phyloP scores from a whole-genome alignment of 2,113 vertebrate species.

The Sphyrna mokarran region DNA sequence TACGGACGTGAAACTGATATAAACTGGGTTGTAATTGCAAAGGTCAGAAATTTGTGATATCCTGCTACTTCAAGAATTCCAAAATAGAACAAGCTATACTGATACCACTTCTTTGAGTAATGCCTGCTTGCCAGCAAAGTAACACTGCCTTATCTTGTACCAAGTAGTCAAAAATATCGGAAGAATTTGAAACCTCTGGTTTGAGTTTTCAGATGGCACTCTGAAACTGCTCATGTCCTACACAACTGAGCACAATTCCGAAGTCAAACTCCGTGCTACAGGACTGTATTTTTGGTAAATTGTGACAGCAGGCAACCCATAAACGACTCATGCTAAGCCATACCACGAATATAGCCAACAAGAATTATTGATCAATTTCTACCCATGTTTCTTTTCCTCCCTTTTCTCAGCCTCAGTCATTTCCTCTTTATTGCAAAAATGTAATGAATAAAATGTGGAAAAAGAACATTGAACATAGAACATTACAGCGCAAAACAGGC shows the following conservation, averaged over 20 bases:
- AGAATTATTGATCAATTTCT: background rate
- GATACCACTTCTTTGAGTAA: background rate
- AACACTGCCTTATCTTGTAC: background rate
- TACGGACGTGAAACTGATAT: background rate
- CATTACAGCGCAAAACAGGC: too few relatives aligned
- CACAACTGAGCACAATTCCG: background rate
- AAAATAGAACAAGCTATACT: background rate
- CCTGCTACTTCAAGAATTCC: background rate
- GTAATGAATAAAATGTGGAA: too few relatives aligned
- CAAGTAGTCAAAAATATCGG: background rate
- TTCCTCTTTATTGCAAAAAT: background rate
- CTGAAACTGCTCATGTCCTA: background rate
- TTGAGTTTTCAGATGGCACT: background rate
- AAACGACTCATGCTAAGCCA: background rate
- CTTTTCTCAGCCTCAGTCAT: background rate
- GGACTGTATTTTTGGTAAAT: background rate
- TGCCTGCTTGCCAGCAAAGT: background rate
- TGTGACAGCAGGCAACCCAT: background rate
- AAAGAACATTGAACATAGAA: too few relatives aligned
- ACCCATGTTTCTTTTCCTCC: background rate
- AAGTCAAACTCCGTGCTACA: background rate
- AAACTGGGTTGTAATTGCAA: slow-evolving; percentile 12
- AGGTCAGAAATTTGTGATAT: slow-evolving; percentile 10
- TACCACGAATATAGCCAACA: background rate
- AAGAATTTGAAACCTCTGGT: background rate